phyloP scores from a whole-genome alignment of 2,888 invertebrate species.

The Drosophila peninsularis region DNA sequence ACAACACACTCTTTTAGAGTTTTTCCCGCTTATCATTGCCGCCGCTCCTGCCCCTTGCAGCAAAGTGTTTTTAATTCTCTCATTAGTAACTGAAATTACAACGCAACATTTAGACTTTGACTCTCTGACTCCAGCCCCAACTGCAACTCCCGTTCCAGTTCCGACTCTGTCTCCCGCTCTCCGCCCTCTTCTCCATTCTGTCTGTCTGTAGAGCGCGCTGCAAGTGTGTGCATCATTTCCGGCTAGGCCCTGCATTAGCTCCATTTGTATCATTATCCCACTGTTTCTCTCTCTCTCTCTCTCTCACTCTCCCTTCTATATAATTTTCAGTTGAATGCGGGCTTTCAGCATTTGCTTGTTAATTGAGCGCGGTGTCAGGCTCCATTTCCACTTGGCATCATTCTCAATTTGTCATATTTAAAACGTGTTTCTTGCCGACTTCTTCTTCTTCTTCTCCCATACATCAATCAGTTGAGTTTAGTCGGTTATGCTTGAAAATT shows the following conservation, averaged over 20 bases:
- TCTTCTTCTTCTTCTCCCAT: constrained; percentile 7
- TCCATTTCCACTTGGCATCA: constrained; percentile 22
- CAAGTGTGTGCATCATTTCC: constrained; percentile 8
- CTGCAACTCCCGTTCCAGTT: background rate
- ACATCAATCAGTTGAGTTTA: constrained; percentile 16
- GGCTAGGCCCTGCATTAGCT: constrained; percentile 15
- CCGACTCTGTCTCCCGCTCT: background rate
- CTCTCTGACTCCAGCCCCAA: background rate
- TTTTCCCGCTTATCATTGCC: constrained; percentile 48
- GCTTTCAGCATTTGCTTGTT: constrained; percentile 43
- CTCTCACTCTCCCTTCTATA: background rate
- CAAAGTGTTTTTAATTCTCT: constrained; percentile 81
- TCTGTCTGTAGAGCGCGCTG: background rate
- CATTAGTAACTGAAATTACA: constrained; percentile 78
- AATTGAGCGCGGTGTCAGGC: constrained; percentile 43
- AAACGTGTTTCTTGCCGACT: constrained; percentile 26
- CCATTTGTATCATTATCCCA: constrained; percentile 13
- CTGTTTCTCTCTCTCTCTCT: background rate
- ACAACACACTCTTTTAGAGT: background rate
- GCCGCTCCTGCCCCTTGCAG: constrained; percentile 22
- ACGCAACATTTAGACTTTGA: constrained; percentile 45
- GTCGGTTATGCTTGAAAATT: constrained; percentile 13
- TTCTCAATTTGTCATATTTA: constrained; percentile 64
- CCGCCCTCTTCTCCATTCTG: background rate
- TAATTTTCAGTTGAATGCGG: constrained; percentile 34